Evolutionary conservation across 2,888 invertebrate genomes (phyloP), one percentile per base, ranked within the genome.

Genomic region (Alcis repandata): DNA sequence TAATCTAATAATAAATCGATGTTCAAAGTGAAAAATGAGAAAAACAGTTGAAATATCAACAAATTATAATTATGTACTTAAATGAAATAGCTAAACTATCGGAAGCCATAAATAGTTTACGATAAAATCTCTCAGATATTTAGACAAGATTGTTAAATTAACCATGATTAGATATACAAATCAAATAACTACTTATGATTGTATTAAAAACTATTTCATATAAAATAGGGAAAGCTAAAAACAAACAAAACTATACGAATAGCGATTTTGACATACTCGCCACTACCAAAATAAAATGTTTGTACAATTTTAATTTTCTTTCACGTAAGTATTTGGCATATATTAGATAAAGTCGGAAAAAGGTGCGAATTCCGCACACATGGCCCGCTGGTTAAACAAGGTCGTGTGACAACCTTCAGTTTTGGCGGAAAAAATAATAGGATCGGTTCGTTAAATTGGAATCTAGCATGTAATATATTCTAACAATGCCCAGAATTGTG

Each of bases 111-210:
- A 40, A 51, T 20, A 49, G 27, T 45, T 59, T 40, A 56, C 32
- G 38, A 53, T 49, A 10, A 52, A 49, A 46, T 59, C 40, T 45
- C 33, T 43, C 20, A 60, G 46, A 56, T 46, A 51, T 45, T 38
- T 33, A 33, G 6, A 33, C 11, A 19, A 32, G 38, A 46, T 53
- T 59, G 43, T 49, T 61, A 58, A 58, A 56, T 49, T 54, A 19
- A 49, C 11, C 10, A 48, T 20, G 63, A 69, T 69, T 58, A 67
- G 67, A 67, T 67, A 61, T 22, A 27, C 49, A 11, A 57, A 60
- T 36, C 10, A 19, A 38, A 27, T 58, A 51, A 20, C 9, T 38
- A 11, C 19, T 8, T 45, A 40, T 41, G 6, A 27, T 2, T 20
- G 36, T 19, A 45, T 20, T 11, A n/a, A 43, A 45, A n/a, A 2